phyloP scores from a whole-genome alignment of 1,140 invertebrate species.

The Drosophila rufa region DNA sequence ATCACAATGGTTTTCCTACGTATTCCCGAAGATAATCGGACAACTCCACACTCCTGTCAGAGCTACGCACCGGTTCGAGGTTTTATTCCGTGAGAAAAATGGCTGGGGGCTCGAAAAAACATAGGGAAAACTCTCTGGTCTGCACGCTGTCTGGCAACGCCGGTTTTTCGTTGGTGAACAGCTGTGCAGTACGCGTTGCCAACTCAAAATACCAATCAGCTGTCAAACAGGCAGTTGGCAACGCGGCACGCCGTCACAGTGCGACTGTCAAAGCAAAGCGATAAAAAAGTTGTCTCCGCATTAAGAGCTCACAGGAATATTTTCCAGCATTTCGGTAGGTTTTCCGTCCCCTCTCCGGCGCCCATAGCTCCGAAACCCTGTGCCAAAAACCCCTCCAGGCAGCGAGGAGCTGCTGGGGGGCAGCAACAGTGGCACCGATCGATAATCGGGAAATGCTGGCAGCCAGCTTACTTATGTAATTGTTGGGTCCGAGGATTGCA shows the following conservation, averaged over 20 bases:
- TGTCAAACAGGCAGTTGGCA: constrained; percentile 63
- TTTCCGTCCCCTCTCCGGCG: constrained; percentile 2
- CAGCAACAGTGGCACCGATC: constrained; percentile 11
- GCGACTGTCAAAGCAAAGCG: constrained; percentile 69
- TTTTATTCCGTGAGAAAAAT: not conserved
- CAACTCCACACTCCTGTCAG: not conserved
- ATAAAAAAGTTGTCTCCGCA: constrained; percentile 78
- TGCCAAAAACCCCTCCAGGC: too few relatives aligned
- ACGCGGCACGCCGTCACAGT: constrained; percentile 60
- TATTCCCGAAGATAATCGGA: not conserved
- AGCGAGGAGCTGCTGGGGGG: not conserved
- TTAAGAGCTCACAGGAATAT: constrained; percentile 73
- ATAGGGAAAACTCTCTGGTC: not conserved
- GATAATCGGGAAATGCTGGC: constrained; percentile 32
- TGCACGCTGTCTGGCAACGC: not conserved
- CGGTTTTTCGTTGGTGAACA: not conserved
- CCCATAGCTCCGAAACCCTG: not conserved
- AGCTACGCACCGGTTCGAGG: not conserved
- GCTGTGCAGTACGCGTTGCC: not conserved
- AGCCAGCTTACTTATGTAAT: constrained; percentile 76
- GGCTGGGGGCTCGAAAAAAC: not conserved
- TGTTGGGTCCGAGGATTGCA: constrained; percentile 38
- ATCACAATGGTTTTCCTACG: too few relatives aligned
- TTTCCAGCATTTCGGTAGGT: constrained; percentile 78
- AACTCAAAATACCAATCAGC: constrained; percentile 19